Conservation (phyloP, 92 coral and sea anemone species). For the Scolanthus callimorphus region DNA sequence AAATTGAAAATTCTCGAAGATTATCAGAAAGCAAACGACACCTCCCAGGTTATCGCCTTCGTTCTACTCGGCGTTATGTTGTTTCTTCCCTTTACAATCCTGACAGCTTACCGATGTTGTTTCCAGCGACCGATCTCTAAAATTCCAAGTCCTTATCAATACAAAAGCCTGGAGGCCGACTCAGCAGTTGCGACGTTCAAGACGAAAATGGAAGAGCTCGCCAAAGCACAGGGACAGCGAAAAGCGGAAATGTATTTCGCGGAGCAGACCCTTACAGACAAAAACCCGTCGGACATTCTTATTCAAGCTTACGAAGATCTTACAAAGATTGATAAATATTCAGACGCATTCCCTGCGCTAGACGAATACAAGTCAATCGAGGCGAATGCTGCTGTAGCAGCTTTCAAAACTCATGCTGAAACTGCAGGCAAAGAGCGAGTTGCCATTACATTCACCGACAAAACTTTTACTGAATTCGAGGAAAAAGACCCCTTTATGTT, state of each 20-base stretch:
- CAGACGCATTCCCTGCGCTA: conserved; percentile 43
- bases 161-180: conserved; percentile 38
- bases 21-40: conserved; percentile 35
- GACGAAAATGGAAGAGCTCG: conserved; percentile 48
- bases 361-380: conserved; percentile 40
- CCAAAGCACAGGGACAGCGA: conserved; percentile 50
- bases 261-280: conserved; percentile 37
- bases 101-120: conserved; percentile 47
- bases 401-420: conserved; percentile 51
- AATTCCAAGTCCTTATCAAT: conserved; percentile 50
- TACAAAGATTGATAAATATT: conserved; percentile 45
- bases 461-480: conserved; percentile 61
- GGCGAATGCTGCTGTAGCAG: conserved; percentile 60
- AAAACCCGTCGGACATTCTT: conserved; percentile 47
- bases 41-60: conserved; percentile 52
- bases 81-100: conserved; percentile 13
- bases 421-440: conserved; percentile 53
- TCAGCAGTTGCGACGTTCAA: conserved; percentile 53
- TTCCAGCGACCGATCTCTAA: conserved; percentile 46
- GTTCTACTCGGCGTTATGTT: conserved; percentile 37
- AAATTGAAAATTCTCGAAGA: conserved; percentile 38
- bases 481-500: conserved; percentile 35
- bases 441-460: conserved; percentile 39
- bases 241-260: conserved; percentile 57
- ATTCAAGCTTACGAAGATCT: conserved; percentile 51